Base-by-base conservation (phyloP, 2,888 invertebrate species). In the Ophioninae sp. region DNA sequence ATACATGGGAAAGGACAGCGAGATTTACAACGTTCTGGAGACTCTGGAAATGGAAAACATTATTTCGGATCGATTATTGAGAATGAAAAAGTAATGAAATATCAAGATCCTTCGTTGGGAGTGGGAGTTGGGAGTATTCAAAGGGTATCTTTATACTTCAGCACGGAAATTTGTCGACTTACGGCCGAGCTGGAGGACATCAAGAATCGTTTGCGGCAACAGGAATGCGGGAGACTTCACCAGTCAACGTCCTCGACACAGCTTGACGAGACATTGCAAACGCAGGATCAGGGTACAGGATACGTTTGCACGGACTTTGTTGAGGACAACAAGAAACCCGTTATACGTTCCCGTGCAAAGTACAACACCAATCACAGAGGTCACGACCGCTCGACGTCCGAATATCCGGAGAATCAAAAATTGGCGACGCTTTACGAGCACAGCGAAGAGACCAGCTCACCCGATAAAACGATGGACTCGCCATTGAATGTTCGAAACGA, bases 81-180 rank as follows among this genome's bases (percentile, higher is more conserved):
- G 65, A 56, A 63, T 23, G 68, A 84, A 73, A 76, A 79, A 84
- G 84, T 82, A 82, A 82, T 6, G 51, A 51, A 44, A 58, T 68
- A 20, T 51, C 17, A n/a, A 30, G 2, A 61, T 67, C 72, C 10
- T 67, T 20, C 41, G 23, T 10, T 41, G n/a, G 9, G 51, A 51
- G 6, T 51, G 51, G n/a, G n/a, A n/a, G n/a, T n/a, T n/a, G n/a
- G n/a, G n/a, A n/a, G 0, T 51, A 17, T 51, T 51, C 13, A 51
- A 51, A 51, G 51, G 13, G 13, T 22, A n/a, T 37, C 58, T 8
- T 65, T 10, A 22, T 10, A 9, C 44, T 65, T n/a, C 56, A 86
- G 85, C 51, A 72, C 79, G 44, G 82, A 85, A 69, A 84, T 86
- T 63, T 77, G 69, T 20, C 80, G 71, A 61, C 67, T 86, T n/a